phyloP scores from a whole-genome alignment of 2,113 vertebrate genomes.

The chimpanzee (Pan troglodytes) region NHGRI_mPanTro3-v2.1_pri NC_072421.2:103944501-103945000 shows the following conservation, averaged over 20 bases:
- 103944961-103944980: background rate
- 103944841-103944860: background rate
- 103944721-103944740: slow-evolving; percentile 20
- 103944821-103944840: background rate
- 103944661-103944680: background rate
- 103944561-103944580: background rate
- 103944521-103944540: background rate
- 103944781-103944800: background rate
- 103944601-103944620: background rate
- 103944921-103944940: background rate
- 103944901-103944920: background rate
- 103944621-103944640: background rate
- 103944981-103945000: background rate
- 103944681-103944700: background rate
- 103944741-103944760: background rate
- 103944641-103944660: background rate
- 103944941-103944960: background rate
- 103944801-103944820: background rate
- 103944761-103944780: background rate
- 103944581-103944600: background rate
- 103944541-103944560: background rate
- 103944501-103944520: background rate
- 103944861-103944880: background rate
- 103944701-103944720: background rate
- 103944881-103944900: no score